phyloP scores from a whole-genome alignment of 2,888 invertebrate genomes.

The Melanostoma mellinum region DNA sequence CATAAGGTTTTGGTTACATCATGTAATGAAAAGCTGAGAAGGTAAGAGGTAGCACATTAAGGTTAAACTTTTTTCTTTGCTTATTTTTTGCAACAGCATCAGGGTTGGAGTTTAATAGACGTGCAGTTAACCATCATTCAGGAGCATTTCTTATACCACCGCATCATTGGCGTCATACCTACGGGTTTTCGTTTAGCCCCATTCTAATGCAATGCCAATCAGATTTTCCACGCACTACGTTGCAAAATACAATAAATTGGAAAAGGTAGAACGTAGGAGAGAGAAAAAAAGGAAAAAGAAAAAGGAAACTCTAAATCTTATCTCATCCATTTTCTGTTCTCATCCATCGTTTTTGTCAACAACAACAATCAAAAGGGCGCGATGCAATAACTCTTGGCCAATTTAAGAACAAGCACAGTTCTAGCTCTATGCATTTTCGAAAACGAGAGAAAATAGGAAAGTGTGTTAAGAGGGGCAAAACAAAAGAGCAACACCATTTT shows the following conservation, averaged over 20 bases:
- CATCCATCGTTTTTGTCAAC: constrained; percentile 40
- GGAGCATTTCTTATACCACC: constrained; percentile 25
- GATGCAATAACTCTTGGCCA: constrained; percentile 59
- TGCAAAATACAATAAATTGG: constrained; percentile 37
- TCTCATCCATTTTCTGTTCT: constrained; percentile 53
- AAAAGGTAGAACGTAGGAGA: constrained; percentile 31
- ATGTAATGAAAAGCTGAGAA: constrained; percentile 69
- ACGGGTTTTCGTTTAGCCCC: constrained; percentile 12
- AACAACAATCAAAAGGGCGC: constrained; percentile 36
- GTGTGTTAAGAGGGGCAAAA: background rate
- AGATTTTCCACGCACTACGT: constrained; percentile 40
- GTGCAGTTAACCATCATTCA: constrained; percentile 48
- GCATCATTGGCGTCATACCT: constrained; percentile 10
- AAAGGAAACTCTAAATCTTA: constrained; percentile 37
- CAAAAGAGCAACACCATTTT: background rate
- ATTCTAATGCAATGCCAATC: constrained; percentile 4
- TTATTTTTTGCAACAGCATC: constrained; percentile 34
- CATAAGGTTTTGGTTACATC: constrained; percentile 69
- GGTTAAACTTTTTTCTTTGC: constrained; percentile 14
- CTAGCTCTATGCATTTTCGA: constrained; percentile 54
- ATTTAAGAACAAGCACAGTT: constrained; percentile 44
- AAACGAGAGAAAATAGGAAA: constrained; percentile 32
- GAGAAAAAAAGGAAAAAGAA: constrained; percentile 1
- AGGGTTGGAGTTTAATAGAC: constrained; percentile 28
- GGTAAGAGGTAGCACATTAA: constrained; percentile 17